A percentile compares a stretch with the other conserved stretches of the same genome.
These are phyloP conservation scores for Lates calcarifer DNA, from an alignment of 2,113 vertebrate genomes.

Conservation along the genomic window DNA sequence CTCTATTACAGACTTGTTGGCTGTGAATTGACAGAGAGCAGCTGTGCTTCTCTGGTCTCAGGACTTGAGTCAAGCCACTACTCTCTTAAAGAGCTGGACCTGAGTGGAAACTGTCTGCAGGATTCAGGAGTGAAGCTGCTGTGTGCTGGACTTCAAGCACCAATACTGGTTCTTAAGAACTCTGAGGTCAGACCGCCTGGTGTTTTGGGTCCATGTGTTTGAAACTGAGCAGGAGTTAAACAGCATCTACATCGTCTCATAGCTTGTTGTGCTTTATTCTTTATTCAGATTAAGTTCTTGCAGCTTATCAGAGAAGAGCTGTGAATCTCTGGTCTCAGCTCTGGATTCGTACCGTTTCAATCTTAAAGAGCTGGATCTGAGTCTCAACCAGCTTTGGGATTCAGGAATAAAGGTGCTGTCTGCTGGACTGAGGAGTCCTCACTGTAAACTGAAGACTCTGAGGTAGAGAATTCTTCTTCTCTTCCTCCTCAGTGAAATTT, in stretches of 20 bases:
- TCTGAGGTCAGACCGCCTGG: no score
- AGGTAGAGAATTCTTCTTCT: neutral
- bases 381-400: neutral
- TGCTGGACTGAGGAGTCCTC: neutral
- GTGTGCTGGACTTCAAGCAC: no score
- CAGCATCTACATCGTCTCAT: no score
- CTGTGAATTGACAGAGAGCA: neutral
- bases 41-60: neutral
- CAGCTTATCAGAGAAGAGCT: constrained; percentile 1
- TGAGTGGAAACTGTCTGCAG: neutral
- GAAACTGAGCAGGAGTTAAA: no score
- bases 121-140: constrained; percentile 3
- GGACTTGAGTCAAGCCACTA: neutral
- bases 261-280: neutral
- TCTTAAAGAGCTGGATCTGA: neutral
- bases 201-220: no score
- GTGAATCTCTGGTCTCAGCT: neutral
- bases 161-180: no score
- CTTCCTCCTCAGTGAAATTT: no score
- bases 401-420: neutral
- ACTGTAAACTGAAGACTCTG: neutral
- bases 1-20: neutral
- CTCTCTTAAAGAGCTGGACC: neutral
- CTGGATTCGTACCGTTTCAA: neutral
- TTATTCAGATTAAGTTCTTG: neutral